Evolutionary conservation across 1,140 invertebrate species (phyloP), one percentile per base, ranked within the genome.

Genomic region (Habropoda laboriosa): DNA sequence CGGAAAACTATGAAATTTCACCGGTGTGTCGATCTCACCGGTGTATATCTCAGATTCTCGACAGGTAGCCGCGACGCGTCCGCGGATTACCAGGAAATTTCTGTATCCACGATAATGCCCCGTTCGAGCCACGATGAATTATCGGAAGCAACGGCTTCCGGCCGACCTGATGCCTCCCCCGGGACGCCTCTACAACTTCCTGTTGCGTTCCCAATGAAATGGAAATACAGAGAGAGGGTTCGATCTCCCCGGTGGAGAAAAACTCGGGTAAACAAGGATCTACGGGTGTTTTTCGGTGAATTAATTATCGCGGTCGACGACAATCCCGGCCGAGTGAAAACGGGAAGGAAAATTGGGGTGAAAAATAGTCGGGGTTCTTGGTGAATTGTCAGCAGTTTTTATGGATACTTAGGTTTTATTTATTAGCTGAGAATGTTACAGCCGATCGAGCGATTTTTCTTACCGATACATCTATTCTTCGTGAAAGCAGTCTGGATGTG

Each of bases 1-100:
- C 70, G 80, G 76, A 57, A 82, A 82, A 64, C 80, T 74, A 60
- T 79, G 81, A 83, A 85, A 75, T 71, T 74, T 83, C 81, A 21
- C 38, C 45, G 27, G n/a, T 42, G 27, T 42, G 27, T 60, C 45
- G 32, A 71, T 64, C 40, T n/a, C 71, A n/a, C 24, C 16, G 58
- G 24, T 61, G 64, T 67, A 49, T 49, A 53, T 61, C 38, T n/a
- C 49, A 74, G 75, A 74, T 82, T 78, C n/a, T 83, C 58, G 57
- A 53, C 64, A 18, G 60, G 35, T 35, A 32, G 21, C 38, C 38
- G 40, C 57, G 32, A 68, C 32, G 53, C 30, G 58, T 38, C 63
- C 27, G 38, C 7, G 40, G 63, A 76, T 76, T 76, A 76, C 30
- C 38, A 57, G 21, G 13, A n/a, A 77, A 64, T 58, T 68, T 27